phyloP scores from a whole-genome alignment of 53 echinoderm and acorn worm genomes.

The Zoroaster sp. region DNA sequence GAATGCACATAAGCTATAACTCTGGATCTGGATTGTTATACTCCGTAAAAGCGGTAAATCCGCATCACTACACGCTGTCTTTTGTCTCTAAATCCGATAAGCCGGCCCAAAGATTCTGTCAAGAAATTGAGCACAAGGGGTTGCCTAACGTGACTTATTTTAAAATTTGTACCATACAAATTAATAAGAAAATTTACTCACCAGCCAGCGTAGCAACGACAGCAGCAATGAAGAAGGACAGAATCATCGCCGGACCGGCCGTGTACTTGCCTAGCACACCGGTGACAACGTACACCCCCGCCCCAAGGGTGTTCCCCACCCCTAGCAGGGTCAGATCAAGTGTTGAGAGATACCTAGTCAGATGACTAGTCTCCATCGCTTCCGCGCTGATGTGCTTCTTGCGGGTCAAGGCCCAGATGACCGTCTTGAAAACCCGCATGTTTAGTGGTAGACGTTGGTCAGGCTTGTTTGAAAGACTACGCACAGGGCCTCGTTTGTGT shows the following conservation, averaged over 20 bases:
- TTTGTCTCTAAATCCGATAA: neutral
- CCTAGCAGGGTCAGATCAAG: constrained; percentile 65
- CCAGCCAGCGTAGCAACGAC: constrained; percentile 65
- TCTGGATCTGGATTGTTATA: too few relatives aligned
- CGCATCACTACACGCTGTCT: too few relatives aligned
- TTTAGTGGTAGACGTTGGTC: too few relatives aligned
- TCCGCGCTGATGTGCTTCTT: constrained; percentile 61
- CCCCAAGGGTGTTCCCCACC: constrained; percentile 70
- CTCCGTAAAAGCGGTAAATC: too few relatives aligned
- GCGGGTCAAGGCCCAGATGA: constrained; percentile 50
- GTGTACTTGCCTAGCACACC: constrained; percentile 54
- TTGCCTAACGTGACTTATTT: too few relatives aligned
- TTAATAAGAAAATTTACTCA: neutral
- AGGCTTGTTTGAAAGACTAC: neutral
- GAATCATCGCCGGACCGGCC: constrained; percentile 65
- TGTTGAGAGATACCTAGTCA: constrained; percentile 52
- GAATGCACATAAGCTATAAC: too few relatives aligned
- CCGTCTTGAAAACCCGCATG: neutral
- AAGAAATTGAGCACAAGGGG: neutral
- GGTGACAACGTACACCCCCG: constrained; percentile 69
- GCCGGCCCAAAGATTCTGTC: neutral
- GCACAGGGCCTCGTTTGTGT: neutral
- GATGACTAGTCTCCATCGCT: constrained; percentile 24
- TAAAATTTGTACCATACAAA: too few relatives aligned
- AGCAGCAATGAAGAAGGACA: constrained; percentile 68